Evolutionary conservation across 1,140 invertebrate genomes (phyloP).

Genomic region (Drosophila saltans): DNA sequence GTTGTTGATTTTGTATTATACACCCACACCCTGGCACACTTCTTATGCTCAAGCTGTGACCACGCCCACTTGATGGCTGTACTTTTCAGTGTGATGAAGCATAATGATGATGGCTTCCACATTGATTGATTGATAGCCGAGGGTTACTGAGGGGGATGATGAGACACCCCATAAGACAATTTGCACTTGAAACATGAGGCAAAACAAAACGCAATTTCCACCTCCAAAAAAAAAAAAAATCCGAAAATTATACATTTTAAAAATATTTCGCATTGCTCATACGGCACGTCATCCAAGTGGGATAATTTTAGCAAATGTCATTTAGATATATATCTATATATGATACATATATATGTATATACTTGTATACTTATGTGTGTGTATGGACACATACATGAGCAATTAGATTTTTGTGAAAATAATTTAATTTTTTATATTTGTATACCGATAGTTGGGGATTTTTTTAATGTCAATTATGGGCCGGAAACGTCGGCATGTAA

Average conservation of each 20-base stretch:
- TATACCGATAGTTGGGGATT: conserved; percentile 1
- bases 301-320: conserved; percentile 45
- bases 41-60: conserved; percentile 7
- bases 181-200: conserved; percentile 54
- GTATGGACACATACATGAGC: conserved; percentile 34
- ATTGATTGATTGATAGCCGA: conserved; percentile 63
- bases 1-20: conserved; percentile 54
- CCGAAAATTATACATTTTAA: conserved; percentile 5
- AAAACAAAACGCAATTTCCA: conserved; percentile 1
- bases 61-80: conserved; percentile 46
- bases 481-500: conserved; percentile 54
- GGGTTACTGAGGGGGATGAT: not conserved
- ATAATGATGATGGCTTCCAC: conserved; percentile 71
- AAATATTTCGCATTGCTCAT: conserved; percentile 62
- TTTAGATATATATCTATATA: conserved; percentile 16
- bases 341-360: conserved; percentile 8
- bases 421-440: conserved; percentile 26
- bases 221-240: conserved; percentile 12
- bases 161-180: conserved; percentile 16
- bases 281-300: conserved; percentile 54
- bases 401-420: conserved; percentile 60
- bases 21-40: not conserved
- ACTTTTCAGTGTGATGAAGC: conserved; percentile 51
- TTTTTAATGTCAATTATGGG: conserved; percentile 70
- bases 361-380: too few relatives aligned